Base-by-base conservation (phyloP, 2,888 invertebrate genomes). In the Alsophila aescularia region DNA sequence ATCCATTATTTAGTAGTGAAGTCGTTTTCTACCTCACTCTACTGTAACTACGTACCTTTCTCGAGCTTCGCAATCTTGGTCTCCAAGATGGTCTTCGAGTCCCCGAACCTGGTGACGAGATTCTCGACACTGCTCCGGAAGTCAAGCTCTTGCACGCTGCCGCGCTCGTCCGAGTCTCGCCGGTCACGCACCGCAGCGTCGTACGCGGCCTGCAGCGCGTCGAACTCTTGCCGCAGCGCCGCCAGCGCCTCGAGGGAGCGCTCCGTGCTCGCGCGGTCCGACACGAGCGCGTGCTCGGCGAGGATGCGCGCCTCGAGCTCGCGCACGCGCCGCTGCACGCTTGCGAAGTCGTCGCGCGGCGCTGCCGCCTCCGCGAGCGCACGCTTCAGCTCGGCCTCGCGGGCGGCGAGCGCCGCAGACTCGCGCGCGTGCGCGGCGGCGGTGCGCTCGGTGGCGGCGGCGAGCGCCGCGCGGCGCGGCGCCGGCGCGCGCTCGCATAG, bases 61-160 rank as follows among this genome's bases (percentile, higher is more conserved):
- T 93, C 89, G 18, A 95, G 73, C 62, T 93, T 93, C 9, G 81
- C 81, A 49, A 93, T 92, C 66, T 94, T 92, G 66, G 93, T 93
- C 29, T 93, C 92, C 55, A 95, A 81, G 44, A 94, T 92, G 10
- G 92, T 83, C 36, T 92, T 92, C 14, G 95, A 93, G 71, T 94
- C 94, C 6, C 82, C 90, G 92, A 95, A 94, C 63, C 93, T 92
- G 2, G 92, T 90, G 70, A 94, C 93, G 36, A 95, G 81, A 72
- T 93, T 91, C 66, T 93, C 93, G 13, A 95, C 77, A 61, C 94
- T 93, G 61, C 90, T 89, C 50, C 85, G 81, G 44, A 93, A 75
- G 64, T 85, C 81, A 48, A 92, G 80, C 24, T 85, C 87, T 58
- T 84, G 80, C 7, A 79, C 67, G 64, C 89, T 77, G 7, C 79